Percentiles rank a stretch among this genome's conserved stretches.
phyloP scores from a whole-genome alignment of 2,113 vertebrate species.

The Oryzias celebensis region DNA sequence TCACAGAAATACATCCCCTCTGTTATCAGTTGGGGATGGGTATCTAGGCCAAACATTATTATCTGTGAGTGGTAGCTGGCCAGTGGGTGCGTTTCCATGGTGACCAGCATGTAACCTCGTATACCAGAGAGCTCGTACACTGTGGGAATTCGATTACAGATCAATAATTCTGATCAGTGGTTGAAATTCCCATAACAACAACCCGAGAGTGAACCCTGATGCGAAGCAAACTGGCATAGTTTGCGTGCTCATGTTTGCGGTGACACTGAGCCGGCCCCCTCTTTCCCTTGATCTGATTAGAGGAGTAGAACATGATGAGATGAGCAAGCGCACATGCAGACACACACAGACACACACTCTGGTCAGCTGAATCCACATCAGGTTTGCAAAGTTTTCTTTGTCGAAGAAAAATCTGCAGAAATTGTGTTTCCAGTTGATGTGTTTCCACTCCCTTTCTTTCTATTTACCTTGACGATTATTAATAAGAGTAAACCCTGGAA shows the following conservation, averaged over 20 bases:
- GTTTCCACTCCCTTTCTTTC: no score
- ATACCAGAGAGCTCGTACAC: constrained; percentile 37
- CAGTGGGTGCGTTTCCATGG: constrained; percentile 70
- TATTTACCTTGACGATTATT: no score
- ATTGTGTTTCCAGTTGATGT: no score
- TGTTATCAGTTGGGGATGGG: constrained; percentile 60
- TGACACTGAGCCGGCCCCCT: constrained; percentile 13
- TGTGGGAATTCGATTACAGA: constrained; percentile 44
- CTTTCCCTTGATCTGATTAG: constrained; percentile 46
- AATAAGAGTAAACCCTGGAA: no score
- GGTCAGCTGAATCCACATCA: constrained; percentile 27
- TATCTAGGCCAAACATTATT: constrained; percentile 74
- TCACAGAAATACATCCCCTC: constrained; percentile 29
- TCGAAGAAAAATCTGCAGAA: background rate
- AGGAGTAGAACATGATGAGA: constrained; percentile 9
- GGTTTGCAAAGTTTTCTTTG: constrained; percentile 36
- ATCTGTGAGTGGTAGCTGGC: constrained; percentile 57
- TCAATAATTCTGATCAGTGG: constrained; percentile 61
- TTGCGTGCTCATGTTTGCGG: constrained; percentile 23
- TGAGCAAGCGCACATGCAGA: constrained; percentile 11
- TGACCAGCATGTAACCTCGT: constrained; percentile 71
- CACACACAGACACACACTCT: background rate
- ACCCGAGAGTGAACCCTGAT: constrained; percentile 33
- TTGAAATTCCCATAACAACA: constrained; percentile 55
- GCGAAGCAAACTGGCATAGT: constrained; percentile 13